A percentile compares a stretch with the other conserved stretches of the same genome.
These are phyloP conservation scores for Triplophysa bombifrons DNA, from an alignment of 2,797 vertebrate genomes.

Conservation along the genomic window DNA sequence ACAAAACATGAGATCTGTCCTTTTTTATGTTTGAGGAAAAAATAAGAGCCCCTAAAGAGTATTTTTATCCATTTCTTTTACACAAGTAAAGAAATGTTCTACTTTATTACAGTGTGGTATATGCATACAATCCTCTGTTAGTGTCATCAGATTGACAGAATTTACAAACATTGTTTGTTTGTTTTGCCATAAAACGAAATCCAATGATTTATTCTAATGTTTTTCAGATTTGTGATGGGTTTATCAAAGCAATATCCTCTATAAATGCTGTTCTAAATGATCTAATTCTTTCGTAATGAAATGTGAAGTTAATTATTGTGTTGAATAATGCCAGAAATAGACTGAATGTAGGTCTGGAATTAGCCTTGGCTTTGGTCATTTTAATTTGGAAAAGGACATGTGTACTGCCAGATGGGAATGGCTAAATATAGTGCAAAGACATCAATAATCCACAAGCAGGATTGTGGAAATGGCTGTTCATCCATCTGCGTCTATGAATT, in stretches of 20 bases:
- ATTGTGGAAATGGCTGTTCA: slow-evolving; percentile 40
- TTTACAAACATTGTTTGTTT: background rate
- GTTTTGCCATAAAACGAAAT: too few relatives aligned
- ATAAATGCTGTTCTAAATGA: background rate
- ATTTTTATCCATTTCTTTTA: too few relatives aligned
- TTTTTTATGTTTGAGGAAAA: too few relatives aligned
- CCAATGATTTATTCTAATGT: background rate
- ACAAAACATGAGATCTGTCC: background rate
- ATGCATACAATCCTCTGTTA: too few relatives aligned
- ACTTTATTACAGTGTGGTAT: too few relatives aligned
- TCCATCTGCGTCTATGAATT: slow-evolving; percentile 59
- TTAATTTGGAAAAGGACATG: slow-evolving; percentile 20
- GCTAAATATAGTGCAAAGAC: slow-evolving; percentile 61
- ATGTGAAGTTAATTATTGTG: background rate
- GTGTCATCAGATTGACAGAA: too few relatives aligned
- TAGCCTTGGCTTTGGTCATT: background rate
- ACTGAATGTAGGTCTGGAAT: background rate
- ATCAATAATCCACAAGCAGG: slow-evolving; percentile 63
- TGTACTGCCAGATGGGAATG: slow-evolving; percentile 57
- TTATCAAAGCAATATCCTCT: background rate
- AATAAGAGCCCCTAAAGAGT: too few relatives aligned
- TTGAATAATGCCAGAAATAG: slow-evolving; percentile 4
- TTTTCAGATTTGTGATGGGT: background rate
- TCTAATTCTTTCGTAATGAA: background rate
- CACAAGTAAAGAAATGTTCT: too few relatives aligned